These are phyloP conservation scores for Chromis chromis DNA, from an alignment of 2,797 vertebrate genomes.

Conservation along the genomic window DNA sequence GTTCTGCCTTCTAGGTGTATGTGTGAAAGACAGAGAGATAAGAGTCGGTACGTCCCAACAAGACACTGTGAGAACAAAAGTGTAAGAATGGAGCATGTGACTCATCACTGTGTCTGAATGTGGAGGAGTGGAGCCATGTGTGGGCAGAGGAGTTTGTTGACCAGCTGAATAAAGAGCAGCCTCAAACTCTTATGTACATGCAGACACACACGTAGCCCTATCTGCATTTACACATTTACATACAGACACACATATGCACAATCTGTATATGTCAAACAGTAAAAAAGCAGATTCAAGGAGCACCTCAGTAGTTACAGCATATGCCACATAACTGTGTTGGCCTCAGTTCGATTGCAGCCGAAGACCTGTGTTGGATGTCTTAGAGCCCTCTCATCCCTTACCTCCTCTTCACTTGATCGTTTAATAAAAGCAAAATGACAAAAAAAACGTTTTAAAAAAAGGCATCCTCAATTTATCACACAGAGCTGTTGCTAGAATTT, in stretches of 20 bases:
- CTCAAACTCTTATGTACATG: conserved; percentile 60
- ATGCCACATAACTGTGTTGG: no score
- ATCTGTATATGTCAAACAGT: no score
- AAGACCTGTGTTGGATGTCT: no score
- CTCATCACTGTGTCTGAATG: conserved; percentile 84
- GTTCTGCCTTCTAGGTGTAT: conserved; percentile 26
- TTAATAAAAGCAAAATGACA: no score
- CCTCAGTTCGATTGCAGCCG: no score
- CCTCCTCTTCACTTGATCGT: no score
- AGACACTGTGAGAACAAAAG: conserved; percentile 81
- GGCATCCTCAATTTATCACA: background rate
- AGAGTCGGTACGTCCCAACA: conserved; percentile 76
- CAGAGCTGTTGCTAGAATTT: background rate
- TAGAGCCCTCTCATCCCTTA: no score
- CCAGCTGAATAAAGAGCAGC: conserved; percentile 81
- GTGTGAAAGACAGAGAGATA: conserved; percentile 48
- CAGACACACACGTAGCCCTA: conserved; percentile 27
- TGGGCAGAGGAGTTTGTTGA: conserved; percentile 83
- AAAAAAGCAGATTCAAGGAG: no score
- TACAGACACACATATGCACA: background rate
- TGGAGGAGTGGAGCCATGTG: conserved; percentile 85
- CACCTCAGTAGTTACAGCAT: no score
- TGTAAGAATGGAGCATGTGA: conserved; percentile 85
- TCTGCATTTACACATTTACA: conserved; percentile 12
- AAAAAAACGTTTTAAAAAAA: background rate